Percentiles rank a stretch among this genome's conserved stretches.
Conservation (phyloP, 2,797 vertebrate species). For the Serranus cabrilla region DNA sequence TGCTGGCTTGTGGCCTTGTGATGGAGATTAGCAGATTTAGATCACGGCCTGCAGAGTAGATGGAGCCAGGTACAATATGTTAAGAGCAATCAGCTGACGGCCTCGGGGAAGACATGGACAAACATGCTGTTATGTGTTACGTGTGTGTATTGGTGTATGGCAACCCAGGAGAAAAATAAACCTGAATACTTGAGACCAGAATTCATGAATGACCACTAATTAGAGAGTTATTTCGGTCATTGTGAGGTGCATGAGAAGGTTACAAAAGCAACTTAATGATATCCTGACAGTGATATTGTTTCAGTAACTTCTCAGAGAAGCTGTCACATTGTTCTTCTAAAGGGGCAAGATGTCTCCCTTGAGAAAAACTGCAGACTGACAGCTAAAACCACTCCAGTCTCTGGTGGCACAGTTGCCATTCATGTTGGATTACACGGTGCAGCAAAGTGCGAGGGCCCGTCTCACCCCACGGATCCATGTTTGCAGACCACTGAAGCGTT, state of each 20-base stretch:
- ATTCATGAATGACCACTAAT: too few species aligned
- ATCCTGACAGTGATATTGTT: not conserved
- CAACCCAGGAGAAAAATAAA: conserved; percentile 29
- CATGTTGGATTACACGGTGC: conserved; percentile 41
- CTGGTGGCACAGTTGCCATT: conserved; percentile 13
- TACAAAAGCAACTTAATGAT: not conserved
- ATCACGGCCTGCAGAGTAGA: conserved; percentile 52
- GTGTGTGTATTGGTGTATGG: conserved; percentile 11
- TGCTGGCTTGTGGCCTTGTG: conserved; percentile 63
- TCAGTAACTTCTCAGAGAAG: not conserved
- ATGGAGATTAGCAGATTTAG: conserved; percentile 79
- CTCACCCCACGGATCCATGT: conserved; percentile 38
- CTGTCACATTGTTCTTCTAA: not conserved
- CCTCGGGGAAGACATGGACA: conserved; percentile 10
- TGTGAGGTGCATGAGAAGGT: not conserved
- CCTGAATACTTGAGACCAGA: not conserved
- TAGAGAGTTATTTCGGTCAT: too few species aligned
- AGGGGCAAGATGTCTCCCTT: conserved; percentile 4
- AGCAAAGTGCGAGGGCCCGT: conserved; percentile 25
- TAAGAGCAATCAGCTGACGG: conserved; percentile 65
- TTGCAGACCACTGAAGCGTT: conserved; percentile 51
- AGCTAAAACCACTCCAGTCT: conserved; percentile 10
- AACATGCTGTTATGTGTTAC: conserved; percentile 4
- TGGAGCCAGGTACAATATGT: conserved; percentile 57
- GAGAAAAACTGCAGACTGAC: conserved; percentile 3